phyloP scores from a whole-genome alignment of 2,113 vertebrate genomes.

The Chionis minor region DNA sequence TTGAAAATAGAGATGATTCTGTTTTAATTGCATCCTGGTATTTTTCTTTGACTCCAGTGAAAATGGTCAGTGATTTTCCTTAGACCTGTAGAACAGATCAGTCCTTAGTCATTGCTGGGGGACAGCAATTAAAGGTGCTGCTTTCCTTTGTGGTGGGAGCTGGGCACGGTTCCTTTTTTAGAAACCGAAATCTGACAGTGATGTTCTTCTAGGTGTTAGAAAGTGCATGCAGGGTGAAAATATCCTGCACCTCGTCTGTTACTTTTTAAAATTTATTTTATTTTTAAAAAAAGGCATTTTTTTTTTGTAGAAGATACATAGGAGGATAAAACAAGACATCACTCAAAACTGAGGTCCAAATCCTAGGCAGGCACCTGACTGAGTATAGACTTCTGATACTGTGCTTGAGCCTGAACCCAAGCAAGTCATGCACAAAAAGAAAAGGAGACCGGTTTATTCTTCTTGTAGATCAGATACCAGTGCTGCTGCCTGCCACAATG shows the following conservation, averaged over 20 bases:
- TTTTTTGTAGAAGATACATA: neutral
- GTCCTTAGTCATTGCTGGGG: neutral
- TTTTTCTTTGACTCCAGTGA: neutral
- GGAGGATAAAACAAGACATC: neutral
- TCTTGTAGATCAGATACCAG: too few relatives aligned
- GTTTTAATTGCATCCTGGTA: neutral
- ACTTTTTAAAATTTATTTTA: too few relatives aligned
- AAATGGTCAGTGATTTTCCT: neutral
- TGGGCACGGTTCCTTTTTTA: neutral
- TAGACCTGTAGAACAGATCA: neutral
- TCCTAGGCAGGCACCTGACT: neutral
- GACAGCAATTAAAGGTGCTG: neutral
- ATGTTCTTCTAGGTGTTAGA: neutral
- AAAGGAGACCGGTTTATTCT: neutral
- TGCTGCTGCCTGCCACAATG: neutral
- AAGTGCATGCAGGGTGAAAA: neutral
- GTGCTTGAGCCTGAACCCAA: neutral
- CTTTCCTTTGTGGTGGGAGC: neutral
- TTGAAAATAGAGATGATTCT: neutral
- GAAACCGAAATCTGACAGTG: neutral
- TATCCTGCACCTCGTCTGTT: neutral
- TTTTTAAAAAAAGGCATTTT: too few relatives aligned
- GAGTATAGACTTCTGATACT: neutral
- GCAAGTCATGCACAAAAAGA: neutral
- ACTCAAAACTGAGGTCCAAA: neutral